Percentiles rank a stretch among this genome's conserved stretches.
Conservation (phyloP, 2,113 vertebrate genomes). For the Spea bombifrons region DNA sequence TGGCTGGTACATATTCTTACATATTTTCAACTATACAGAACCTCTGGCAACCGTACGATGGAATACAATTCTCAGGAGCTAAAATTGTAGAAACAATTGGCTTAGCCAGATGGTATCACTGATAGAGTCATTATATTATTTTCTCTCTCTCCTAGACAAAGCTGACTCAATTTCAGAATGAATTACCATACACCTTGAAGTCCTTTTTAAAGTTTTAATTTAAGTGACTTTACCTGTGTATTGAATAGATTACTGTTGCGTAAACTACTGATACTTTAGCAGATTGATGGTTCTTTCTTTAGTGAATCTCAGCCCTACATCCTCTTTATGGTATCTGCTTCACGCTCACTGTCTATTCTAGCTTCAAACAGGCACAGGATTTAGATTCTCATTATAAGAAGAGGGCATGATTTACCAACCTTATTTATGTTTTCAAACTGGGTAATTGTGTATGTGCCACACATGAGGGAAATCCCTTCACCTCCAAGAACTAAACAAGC, state of each 20-base stretch:
- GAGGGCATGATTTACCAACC: neutral
- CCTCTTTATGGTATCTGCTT: neutral
- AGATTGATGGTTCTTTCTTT: neutral
- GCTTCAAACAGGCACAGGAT: neutral
- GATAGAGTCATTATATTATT: conserved; percentile 40
- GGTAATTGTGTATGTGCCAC: too few species aligned
- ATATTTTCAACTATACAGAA: conserved; percentile 30
- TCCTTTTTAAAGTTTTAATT: conserved; percentile 11
- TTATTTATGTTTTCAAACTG: too few species aligned
- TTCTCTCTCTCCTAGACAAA: neutral
- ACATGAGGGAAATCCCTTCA: too few species aligned
- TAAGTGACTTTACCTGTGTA: conserved; percentile 23
- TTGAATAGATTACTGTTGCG: neutral
- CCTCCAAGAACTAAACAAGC: too few species aligned
- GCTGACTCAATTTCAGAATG: conserved; percentile 35
- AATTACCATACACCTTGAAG: conserved; percentile 28
- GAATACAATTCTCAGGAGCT: conserved; percentile 37
- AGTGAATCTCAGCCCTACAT: neutral
- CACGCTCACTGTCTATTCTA: neutral
- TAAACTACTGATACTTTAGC: neutral
- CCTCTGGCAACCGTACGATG: conserved; percentile 5
- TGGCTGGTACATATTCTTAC: conserved; percentile 15
- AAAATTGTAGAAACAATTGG: conserved; percentile 41
- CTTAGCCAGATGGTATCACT: conserved; percentile 41
- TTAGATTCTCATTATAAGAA: neutral